Base-by-base conservation (phyloP, 2,797 vertebrate genomes). In the Gallinago stenura region DNA sequence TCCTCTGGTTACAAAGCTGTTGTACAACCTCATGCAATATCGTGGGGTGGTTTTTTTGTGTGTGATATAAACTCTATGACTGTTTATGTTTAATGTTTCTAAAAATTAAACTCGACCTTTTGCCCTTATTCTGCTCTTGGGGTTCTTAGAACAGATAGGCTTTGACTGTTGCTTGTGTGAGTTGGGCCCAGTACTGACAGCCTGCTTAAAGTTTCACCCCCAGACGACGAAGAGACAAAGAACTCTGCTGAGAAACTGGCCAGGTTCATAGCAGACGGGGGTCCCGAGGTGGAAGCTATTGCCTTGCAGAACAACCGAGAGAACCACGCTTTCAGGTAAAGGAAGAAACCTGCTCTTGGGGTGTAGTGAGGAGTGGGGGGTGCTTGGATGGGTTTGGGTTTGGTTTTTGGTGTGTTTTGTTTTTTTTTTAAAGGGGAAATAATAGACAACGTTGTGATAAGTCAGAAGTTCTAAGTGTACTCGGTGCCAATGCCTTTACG, bases 181-280 rank as follows among this genome's bases (percentile, higher is more conserved):
- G 98, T 99, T 99, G 99, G 98, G 98, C 98, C 98, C 98, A 98
- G 98, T 99, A 99, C 99, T 99, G 98, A 99, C 99, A 99, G 99
- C 98, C 98, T 99, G 98, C 99, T 99, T 99, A 99, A 99, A 99
- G 99, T 99, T 99, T 99, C 98, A 98, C 98, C 99, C 99, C 98
- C 99, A 99, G 99, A 99, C 98, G 99, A 99, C 31, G 97, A 98
- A 93, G 99, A 99, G 97, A 98, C 98, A 90, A 98, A 98, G 98
- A 98, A 98, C 93, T 98, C 99, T 94, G 99, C 98, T 50, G 99
- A 99, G 98, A 99, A 98, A 96, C 98, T 99, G 98, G 99, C 99
- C 96, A 98, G 96, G 97, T 99, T 99, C 97, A 98, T 99, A 98
- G 99, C 99, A 2, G 99, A 99, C 30, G 99, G 99, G 93, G 99